A percentile compares a stretch with the other conserved stretches of the same genome.
phyloP scores from a whole-genome alignment of 2,113 vertebrate species.

The Peucedramus taeniatus region DNA sequence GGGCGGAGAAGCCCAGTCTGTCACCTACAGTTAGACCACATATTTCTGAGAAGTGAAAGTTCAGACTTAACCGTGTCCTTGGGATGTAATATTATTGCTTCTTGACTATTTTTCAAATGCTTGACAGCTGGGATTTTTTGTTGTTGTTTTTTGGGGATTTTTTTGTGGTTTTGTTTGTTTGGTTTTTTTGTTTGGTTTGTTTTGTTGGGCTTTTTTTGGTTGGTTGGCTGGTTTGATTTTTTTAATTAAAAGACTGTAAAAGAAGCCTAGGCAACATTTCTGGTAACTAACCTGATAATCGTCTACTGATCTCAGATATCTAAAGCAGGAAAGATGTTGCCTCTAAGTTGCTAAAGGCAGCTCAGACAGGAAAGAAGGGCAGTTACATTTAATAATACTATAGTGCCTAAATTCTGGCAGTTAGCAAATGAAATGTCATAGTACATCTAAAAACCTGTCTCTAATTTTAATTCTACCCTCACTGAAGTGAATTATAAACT shows the following conservation, averaged over 20 bases:
- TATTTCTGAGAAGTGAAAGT: background rate
- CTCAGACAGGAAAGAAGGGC: background rate
- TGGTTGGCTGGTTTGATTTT: background rate
- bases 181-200: background rate
- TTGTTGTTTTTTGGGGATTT: no score
- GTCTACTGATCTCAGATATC: background rate
- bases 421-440: background rate
- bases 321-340: background rate
- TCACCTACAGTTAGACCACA: background rate
- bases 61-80: background rate
- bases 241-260: background rate
- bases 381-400: background rate
- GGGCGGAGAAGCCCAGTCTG: background rate
- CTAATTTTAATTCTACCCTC: background rate
- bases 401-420: background rate
- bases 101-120: background rate
- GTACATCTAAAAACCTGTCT: background rate
- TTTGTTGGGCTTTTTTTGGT: background rate
- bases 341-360: background rate
- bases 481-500: background rate
- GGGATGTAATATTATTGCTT: background rate
- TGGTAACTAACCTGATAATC: background rate
- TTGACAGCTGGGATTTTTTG: background rate
- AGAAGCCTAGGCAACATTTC: background rate
- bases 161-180: no score